Evolutionary conservation across 2,888 invertebrate species (phyloP), one percentile per base, ranked within the genome.

Genomic region (Pyrrhosoma nymphula): DNA sequence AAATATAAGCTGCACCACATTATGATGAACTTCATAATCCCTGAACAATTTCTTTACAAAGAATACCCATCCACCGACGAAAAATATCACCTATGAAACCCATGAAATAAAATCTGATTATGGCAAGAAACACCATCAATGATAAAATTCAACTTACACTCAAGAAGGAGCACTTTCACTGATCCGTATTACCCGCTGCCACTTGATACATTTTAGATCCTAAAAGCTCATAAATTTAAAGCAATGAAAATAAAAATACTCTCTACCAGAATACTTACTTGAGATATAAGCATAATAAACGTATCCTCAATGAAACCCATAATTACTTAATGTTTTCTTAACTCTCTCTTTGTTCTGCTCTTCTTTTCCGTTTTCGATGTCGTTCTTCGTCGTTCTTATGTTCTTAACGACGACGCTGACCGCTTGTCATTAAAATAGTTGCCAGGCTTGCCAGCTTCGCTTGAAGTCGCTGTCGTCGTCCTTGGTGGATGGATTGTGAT

Each of bases 31-130:
- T 97, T 99, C 99, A 97, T 99, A 99, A 97, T 99, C 99, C 96
- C 99, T 98, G 97, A 99, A 99, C 90, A 99, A 97, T 97, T 99
- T 99, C 97, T 99, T 99, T 96, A 99, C 98, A 97, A 99, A 99
- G 97, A 99, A 99, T 95, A 99, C 98, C 99, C 99, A 99, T 95
- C 99, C 99, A 96, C 99, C 99, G 95, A 98, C 98, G 97, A 99
- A 99, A 97, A 99, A 99, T 95, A 99, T 97, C 95, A 98, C 98
- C 99, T 99, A 97, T 75, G 98, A 97, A 16, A 14, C 95, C 91
- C 96, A 97, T 96, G 95, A 95, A 95, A 95, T 6, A 47, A 95
- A n/a, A 47, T 26, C 95, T 47, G 6, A 95, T 47, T 90, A n/a
- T 88, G 18, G 82, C 16, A n/a, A 20, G 35, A 14, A 35, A 35